Evolutionary conservation across 2,113 vertebrate species (phyloP).

Genomic region (Lethenteron reissneri): DNA sequence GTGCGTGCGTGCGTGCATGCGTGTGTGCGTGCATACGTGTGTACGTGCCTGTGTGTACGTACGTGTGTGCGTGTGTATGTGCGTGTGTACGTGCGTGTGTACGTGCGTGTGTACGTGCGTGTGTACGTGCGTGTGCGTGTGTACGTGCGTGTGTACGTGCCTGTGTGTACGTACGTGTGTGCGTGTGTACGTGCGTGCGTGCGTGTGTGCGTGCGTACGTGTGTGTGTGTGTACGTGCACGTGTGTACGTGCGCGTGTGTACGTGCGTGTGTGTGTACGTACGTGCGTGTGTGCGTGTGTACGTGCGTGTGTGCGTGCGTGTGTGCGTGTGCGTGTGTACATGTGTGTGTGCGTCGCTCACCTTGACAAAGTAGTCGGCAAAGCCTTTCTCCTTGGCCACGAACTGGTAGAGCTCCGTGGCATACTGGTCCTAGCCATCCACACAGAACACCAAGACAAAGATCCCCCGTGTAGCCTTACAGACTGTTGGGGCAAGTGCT

Average conservation of each 20-base stretch:
- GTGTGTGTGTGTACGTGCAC: not conserved
- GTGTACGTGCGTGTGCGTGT: not conserved
- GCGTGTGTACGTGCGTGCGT: too few species aligned
- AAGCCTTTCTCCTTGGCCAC: conserved; percentile 76
- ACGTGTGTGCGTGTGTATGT: too few species aligned
- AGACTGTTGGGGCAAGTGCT: too few species aligned
- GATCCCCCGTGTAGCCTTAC: too few species aligned
- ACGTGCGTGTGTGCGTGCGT: not conserved
- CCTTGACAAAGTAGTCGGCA: conserved; percentile 60
- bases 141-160: not conserved
- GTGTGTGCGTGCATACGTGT: too few species aligned
- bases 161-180: not conserved
- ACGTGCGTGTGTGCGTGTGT: not conserved
- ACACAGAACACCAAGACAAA: too few species aligned
- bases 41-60: not conserved
- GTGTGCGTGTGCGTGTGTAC: not conserved
- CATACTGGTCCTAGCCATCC: conserved; percentile 51
- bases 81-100: too few species aligned
- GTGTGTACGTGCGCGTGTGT: not conserved
- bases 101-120: too few species aligned
- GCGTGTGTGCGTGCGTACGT: not conserved
- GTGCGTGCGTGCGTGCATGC: not conserved
- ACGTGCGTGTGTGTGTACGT: not conserved
- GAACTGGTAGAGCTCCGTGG: conserved; percentile 88
- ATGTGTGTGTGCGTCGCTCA: conserved; percentile 20